Evolutionary conservation across 2,113 vertebrate genomes (phyloP).

Genomic region (Parus major): DNA sequence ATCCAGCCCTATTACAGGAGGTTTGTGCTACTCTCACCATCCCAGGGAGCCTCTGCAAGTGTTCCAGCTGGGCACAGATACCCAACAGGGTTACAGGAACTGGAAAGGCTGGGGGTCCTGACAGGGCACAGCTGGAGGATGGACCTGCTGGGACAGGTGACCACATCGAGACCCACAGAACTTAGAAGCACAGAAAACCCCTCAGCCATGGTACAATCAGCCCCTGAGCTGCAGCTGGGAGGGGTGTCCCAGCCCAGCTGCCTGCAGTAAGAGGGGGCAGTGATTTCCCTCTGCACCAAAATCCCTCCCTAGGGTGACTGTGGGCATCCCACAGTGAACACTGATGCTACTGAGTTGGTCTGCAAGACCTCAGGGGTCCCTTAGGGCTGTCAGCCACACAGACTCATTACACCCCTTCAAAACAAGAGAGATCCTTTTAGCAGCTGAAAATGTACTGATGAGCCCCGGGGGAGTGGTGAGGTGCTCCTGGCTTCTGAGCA

Average conservation of each 20-base stretch:
- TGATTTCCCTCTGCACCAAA: neutral
- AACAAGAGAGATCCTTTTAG: neutral
- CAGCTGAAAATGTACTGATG: neutral
- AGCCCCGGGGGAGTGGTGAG: rapidly evolving
- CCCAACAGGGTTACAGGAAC: neutral
- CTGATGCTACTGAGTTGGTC: rapidly evolving
- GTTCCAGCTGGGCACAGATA: neutral
- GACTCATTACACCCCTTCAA: neutral
- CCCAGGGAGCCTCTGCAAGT: neutral
- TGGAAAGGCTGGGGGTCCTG: neutral
- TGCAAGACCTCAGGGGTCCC: neutral
- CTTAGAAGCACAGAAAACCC: neutral
- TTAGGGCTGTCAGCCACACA: neutral
- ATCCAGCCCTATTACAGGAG: neutral
- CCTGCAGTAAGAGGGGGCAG: neutral
- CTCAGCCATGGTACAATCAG: rapidly evolving
- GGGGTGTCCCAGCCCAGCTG: neutral
- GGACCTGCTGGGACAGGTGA: neutral
- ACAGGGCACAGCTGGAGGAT: neutral
- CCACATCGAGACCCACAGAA: neutral
- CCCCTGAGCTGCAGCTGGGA: rapidly evolving
- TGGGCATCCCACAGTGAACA: rapidly evolving
- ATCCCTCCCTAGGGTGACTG: neutral
- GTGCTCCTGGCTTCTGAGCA: neutral
- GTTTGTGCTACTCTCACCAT: neutral